Conservation (phyloP, 2,888 invertebrate genomes). For the Gymnoscelis rufifasciata region DNA sequence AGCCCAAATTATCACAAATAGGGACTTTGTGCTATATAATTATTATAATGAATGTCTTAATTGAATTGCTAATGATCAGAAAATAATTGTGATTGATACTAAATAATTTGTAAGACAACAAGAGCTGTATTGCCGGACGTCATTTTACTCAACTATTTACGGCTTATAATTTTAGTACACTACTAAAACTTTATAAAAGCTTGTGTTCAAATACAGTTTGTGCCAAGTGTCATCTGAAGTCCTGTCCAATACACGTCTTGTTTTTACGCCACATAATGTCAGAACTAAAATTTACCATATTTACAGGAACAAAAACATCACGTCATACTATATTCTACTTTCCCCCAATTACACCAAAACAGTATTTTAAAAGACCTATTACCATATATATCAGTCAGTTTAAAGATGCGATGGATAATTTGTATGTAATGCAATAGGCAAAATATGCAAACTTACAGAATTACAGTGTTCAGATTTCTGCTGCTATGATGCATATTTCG, state of each 20-base stretch:
- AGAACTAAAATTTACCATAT: constrained; percentile 37
- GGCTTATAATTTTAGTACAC: background rate
- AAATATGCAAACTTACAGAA: constrained; percentile 8
- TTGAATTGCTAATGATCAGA: constrained; percentile 7
- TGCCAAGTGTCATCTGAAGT: constrained; percentile 1
- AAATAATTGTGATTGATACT: constrained; percentile 14
- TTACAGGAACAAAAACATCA: constrained; percentile 38
- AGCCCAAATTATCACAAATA: constrained; percentile 6
- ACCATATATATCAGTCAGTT: too few species aligned
- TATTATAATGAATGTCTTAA: constrained; percentile 5
- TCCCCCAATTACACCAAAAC: constrained; percentile 4
- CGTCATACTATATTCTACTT: constrained; percentile 15
- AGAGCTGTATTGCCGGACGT: constrained; percentile 8
- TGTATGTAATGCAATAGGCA: constrained; percentile 12
- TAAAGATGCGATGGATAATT: too few species aligned
- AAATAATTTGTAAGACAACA: constrained; percentile 3
- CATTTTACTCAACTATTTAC: background rate
- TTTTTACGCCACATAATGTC: constrained; percentile 35
- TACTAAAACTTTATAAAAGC: background rate
- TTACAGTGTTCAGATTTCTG: constrained; percentile 7
- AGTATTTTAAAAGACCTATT: too few species aligned
- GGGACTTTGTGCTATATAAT: constrained; percentile 8
- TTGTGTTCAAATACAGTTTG: background rate
- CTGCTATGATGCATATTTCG: constrained; percentile 12
- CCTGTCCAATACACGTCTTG: constrained; percentile 7